These are phyloP conservation scores for Ceratotherium simum DNA, from an alignment of 2,113 vertebrate species.

Conservation along the genomic window DNA sequence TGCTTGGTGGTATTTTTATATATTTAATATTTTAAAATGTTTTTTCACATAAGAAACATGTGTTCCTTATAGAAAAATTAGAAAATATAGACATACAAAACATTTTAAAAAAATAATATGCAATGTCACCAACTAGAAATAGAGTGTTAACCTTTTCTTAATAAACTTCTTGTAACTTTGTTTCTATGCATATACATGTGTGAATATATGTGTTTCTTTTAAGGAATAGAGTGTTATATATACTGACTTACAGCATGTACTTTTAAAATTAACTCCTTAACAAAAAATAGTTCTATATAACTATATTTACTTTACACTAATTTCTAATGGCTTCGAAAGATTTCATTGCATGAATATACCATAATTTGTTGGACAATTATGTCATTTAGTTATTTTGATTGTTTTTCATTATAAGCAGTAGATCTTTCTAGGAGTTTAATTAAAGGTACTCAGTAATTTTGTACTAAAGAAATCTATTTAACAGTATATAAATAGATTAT, in stretches of 20 bases:
- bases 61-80: not conserved
- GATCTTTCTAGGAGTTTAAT: not conserved
- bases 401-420: not conserved
- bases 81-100: not conserved
- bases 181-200: not conserved
- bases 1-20: not conserved
- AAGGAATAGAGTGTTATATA: not conserved
- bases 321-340: conserved; percentile 6
- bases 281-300: not conserved
- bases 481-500: not conserved
- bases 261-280: conserved; percentile 3
- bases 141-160: not conserved
- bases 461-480: not conserved
- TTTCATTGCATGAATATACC: not conserved
- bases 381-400: not conserved
- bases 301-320: not conserved
- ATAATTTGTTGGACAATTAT: not conserved
- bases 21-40: not conserved
- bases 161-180: not conserved
- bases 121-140: not conserved
- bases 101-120: not conserved
- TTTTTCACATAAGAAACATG: not conserved
- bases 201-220: not conserved
- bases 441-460: not conserved
- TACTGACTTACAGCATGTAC: not conserved